Base-by-base conservation (phyloP, 1,140 invertebrate species). In the Eubasilissa regina region DNA sequence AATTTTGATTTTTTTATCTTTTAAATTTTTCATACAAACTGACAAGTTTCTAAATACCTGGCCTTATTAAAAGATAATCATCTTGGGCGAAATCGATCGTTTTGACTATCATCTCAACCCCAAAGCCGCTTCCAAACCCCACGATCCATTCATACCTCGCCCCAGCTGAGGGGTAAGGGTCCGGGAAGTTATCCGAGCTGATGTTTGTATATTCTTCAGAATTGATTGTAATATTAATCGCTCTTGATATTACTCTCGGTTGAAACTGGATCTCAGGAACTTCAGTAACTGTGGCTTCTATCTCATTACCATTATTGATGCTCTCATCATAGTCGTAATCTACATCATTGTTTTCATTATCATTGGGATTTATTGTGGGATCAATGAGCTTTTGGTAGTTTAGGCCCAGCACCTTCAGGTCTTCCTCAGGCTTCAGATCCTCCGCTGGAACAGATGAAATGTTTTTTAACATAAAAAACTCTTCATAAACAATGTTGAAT, bases 81-180 rank as follows among this genome's bases (percentile, higher is more conserved):
- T 73, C 17, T 11, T 0, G n/a, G 10, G 4, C 13, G 11, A 82
- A 75, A 62, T 80, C 76, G 15, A 82, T 68, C 11, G 17, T 10
- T 72, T 70, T 80, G 12, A 82, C 56, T 55, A 82, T 82, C 51
- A 82, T 17, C 53, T 82, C 81, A 0, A 82, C 53, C 66, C 81
- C 81, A 60, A 58, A 77, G 0, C 75, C 75, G 35, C 62, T 12
- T 43, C 72, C 75, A 51, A 74, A 53, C 15, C 21, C 45, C 0
- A 82, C 48, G 12, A 11, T 75, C 56, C 77, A 82, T 51, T 82
- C 60, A 45, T 62, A 53, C 13, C 1, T 58, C 0, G 17, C 13
- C 35, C 11, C 47, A 7, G 19, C 47, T 17, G 19, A 12, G 1
- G 75, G 75, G 68, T 82, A 82, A 13, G 75, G 78, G 1, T 75